Conservation (phyloP, 92 coral and sea anemone genomes). For the Porites lobata region DNA sequence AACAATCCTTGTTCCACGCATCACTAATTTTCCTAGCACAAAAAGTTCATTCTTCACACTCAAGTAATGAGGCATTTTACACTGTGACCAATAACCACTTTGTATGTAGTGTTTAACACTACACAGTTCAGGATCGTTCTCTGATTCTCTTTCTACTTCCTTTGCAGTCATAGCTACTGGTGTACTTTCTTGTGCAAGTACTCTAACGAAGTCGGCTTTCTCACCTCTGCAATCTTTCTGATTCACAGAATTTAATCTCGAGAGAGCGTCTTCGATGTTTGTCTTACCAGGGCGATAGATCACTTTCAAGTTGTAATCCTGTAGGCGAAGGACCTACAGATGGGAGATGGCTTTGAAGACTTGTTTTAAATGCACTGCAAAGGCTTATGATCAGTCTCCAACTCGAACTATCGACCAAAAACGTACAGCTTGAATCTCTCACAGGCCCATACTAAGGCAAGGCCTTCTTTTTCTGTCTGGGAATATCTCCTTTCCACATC, state of each 20-base stretch:
- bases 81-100: constrained; percentile 60
- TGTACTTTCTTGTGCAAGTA: constrained; percentile 59
- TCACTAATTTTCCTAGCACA: constrained; percentile 32
- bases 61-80: constrained; percentile 60
- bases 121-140: constrained; percentile 51
- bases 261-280: constrained; percentile 68
- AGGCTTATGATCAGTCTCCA: constrained; percentile 70
- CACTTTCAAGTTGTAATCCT: constrained; percentile 40
- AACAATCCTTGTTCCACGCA: constrained; percentile 20
- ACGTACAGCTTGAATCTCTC: constrained; percentile 29
- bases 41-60: constrained; percentile 58
- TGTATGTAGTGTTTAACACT: constrained; percentile 35
- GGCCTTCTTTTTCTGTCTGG: neutral
- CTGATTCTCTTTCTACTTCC: constrained; percentile 62
- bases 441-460: constrained; percentile 48
- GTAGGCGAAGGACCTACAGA: constrained; percentile 50
- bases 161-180: constrained; percentile 64
- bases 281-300: constrained; percentile 67
- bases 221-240: constrained; percentile 11
- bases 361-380: constrained; percentile 45
- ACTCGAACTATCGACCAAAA: constrained; percentile 62
- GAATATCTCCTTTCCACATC: no score
- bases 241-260: neutral
- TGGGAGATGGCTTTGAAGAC: constrained; percentile 65
- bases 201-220: constrained; percentile 47